phyloP scores from a whole-genome alignment of 2,797 vertebrate genomes.

The Clarias platycephalus region DNA sequence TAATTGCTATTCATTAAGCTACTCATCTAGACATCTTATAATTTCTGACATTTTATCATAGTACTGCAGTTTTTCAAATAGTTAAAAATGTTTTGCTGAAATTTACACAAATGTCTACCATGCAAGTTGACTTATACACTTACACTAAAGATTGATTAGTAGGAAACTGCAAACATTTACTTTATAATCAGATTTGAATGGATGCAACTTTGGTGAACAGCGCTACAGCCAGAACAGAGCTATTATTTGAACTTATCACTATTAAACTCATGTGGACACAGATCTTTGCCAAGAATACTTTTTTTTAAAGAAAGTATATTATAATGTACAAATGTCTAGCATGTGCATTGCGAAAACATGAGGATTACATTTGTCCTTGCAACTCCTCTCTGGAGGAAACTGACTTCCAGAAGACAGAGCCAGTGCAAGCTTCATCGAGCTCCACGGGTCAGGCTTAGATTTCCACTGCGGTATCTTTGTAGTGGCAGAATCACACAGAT shows the following conservation, averaged over 20 bases:
- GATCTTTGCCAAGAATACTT: neutral
- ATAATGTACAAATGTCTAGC: too few relatives aligned
- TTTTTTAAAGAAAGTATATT: neutral
- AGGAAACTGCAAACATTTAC: neutral
- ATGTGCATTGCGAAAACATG: neutral
- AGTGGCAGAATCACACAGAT: constrained; percentile 49
- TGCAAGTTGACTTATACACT: neutral
- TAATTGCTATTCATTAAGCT: neutral
- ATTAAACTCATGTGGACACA: neutral
- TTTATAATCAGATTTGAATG: neutral
- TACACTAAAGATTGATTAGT: neutral
- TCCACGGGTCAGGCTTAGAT: constrained; percentile 46
- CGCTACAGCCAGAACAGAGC: neutral
- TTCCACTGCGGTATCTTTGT: constrained; percentile 56
- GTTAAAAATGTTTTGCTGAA: neutral
- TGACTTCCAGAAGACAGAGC: constrained; percentile 33
- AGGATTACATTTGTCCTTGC: neutral
- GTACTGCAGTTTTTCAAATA: neutral
- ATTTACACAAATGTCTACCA: neutral
- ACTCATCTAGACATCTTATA: neutral
- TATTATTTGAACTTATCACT: neutral
- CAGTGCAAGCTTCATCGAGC: constrained; percentile 31
- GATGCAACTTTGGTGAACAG: neutral
- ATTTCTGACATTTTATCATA: neutral
- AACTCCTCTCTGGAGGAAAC: neutral